Evolutionary conservation across 2,113 vertebrate genomes (phyloP), one percentile per base, ranked within the genome.

Genomic region (Ciconia boyciana): DNA sequence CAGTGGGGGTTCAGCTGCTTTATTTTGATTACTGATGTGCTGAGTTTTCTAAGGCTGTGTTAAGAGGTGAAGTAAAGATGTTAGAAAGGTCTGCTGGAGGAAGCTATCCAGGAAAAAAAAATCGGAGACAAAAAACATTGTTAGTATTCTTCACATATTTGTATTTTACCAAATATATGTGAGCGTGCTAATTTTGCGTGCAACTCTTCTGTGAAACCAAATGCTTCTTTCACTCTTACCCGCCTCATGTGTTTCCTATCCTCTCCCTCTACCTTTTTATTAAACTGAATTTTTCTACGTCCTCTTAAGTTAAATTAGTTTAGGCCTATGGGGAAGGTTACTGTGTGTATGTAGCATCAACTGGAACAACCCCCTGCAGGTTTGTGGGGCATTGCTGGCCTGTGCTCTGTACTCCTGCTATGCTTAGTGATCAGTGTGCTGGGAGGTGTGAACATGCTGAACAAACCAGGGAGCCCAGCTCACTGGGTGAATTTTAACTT

Each of bases 71-170:
- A 84, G 36, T 17, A 44, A 78, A 51, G 29, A 13, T 13, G 0
- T n/a, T 70, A 69, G 13, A 72, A 79, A 85, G 8, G 4, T 43
- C 34, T 70, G 49, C 19, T 74, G 21, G 9, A 66, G 8, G 28
- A 74, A 60, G 10, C 2, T 58, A 44, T 49, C 36, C 32, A 52
- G 41, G 81, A 92, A 71, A 25, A 25, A 43, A 58, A 17, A 21
- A 34, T 16, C 0, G 0, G 36, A 91, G 39, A 32, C 2, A 61
- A 80, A 55, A 85, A 29, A 0, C 8, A 9, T 11, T 31, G 7
- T 44, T 46, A 5, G 2, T 48, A 62, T 89, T 79, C 41, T 44
- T 72, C 13, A 57, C 5, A 11, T 21, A 25, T 48, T 48, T 83
- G 3, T 49, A 65, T 76, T 72, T 87, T 11, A 58, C 6, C 8